These are phyloP conservation scores for Cyrtonyx montezumae DNA, from an alignment of 2,113 vertebrate genomes.

Conservation along the genomic window DNA sequence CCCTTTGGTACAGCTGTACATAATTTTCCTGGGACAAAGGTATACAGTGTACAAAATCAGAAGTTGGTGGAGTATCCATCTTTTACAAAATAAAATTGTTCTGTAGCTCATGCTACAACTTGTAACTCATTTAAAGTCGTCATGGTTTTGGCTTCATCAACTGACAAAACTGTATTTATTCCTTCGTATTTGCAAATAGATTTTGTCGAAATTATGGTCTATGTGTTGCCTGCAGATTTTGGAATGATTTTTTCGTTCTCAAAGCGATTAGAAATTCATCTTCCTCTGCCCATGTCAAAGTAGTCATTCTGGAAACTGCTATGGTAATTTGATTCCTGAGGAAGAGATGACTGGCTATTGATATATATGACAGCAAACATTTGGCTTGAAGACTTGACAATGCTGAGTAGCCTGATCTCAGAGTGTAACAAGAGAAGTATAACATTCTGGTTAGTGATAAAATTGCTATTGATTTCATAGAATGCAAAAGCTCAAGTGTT, in stretches of 20 bases:
- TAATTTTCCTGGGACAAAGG: background rate
- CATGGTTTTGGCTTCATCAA: background rate
- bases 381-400: background rate
- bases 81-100: background rate
- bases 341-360: background rate
- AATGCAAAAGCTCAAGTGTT: background rate
- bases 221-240: background rate
- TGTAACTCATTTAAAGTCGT: background rate
- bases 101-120: background rate
- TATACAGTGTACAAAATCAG: background rate
- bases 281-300: background rate
- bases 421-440: background rate
- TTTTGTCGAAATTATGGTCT: background rate
- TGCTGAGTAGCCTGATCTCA: background rate
- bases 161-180: background rate
- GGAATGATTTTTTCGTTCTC: background rate
- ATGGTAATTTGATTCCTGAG: background rate
- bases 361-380: background rate
- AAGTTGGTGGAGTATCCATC: background rate
- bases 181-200: background rate
- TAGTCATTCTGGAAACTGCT: background rate
- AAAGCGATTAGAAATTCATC: background rate
- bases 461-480: background rate
- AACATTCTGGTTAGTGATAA: background rate
- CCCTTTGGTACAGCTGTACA: background rate